Percentiles rank a stretch among this genome's conserved stretches.
Evolutionary conservation across 2,888 invertebrate genomes (phyloP).

Genomic region (Napeogenes sylphis): DNA sequence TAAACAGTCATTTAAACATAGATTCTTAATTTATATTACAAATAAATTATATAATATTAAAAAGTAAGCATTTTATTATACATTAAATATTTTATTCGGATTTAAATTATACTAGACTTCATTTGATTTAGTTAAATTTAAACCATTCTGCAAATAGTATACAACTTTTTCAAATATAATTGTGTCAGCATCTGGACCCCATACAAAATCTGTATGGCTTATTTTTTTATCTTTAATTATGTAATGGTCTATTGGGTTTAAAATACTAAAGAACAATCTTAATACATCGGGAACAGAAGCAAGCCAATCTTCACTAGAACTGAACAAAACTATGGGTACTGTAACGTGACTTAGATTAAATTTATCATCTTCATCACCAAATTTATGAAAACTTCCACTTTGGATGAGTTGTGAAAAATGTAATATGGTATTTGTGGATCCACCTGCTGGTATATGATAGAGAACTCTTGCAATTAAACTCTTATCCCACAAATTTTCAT

Average conservation of each 20-base stretch:
- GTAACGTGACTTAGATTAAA: conserved; percentile 44
- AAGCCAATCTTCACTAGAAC: conserved; percentile 54
- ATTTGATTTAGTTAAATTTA: conserved; percentile 28
- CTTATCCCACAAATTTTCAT: conserved; percentile 34
- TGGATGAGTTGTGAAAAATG: conserved; percentile 54
- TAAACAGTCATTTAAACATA: conserved; percentile 7
- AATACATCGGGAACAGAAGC: conserved; percentile 48
- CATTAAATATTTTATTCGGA: not conserved
- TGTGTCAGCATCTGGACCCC: conserved; percentile 44
- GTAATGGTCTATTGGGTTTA: conserved; percentile 52
- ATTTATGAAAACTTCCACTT: conserved; percentile 54
- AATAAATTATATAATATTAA: not conserved
- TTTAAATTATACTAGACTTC: conserved; percentile 17
- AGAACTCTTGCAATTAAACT: conserved; percentile 47
- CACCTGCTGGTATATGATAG: conserved; percentile 56
- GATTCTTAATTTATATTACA: not conserved
- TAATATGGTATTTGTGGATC: conserved; percentile 53
- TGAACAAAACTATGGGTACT: conserved; percentile 51
- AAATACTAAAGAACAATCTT: conserved; percentile 47
- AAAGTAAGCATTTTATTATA: not conserved
- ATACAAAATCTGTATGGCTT: conserved; percentile 57
- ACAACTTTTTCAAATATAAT: conserved; percentile 49
- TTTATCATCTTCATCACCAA: conserved; percentile 37
- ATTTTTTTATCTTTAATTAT: conserved; percentile 48
- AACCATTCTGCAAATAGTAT: conserved; percentile 42